Evolutionary conservation across 2,888 invertebrate genomes (phyloP).

Genomic region (Choristoneura rosaceana): DNA sequence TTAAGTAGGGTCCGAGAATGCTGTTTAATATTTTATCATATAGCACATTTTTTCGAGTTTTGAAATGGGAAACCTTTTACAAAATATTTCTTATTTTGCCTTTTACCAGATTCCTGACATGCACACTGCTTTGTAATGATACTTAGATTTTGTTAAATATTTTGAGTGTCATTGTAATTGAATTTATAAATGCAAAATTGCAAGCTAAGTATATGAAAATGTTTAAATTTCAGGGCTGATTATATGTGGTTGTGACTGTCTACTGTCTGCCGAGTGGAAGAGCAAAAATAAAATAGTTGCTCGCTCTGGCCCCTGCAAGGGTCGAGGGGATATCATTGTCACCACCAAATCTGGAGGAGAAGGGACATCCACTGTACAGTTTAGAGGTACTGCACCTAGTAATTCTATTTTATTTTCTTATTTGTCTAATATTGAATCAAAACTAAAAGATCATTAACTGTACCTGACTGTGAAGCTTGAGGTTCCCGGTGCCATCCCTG

Average conservation of each 20-base stretch:
- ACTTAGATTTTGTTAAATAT: too few relatives aligned
- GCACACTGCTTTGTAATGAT: too few relatives aligned
- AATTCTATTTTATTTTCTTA: too few relatives aligned
- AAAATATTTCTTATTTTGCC: background rate
- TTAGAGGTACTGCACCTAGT: conserved; percentile 86
- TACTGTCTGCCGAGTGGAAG: conserved; percentile 98
- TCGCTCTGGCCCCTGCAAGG: conserved; percentile 96
- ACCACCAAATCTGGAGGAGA: conserved; percentile 94
- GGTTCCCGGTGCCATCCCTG: too few relatives aligned
- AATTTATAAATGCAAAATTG: background rate
- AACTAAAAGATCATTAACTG: too few relatives aligned
- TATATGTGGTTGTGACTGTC: conserved; percentile 98
- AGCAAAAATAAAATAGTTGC: conserved; percentile 98
- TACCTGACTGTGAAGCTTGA: too few relatives aligned
- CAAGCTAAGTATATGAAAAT: background rate
- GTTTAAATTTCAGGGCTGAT: conserved; percentile 89
- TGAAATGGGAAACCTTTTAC: too few relatives aligned
- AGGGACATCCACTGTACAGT: conserved; percentile 95
- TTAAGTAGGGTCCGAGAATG: too few relatives aligned
- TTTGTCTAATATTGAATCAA: too few relatives aligned
- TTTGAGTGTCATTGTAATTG: too few relatives aligned
- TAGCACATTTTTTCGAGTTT: too few relatives aligned
- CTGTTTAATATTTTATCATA: too few relatives aligned
- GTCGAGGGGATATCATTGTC: conserved; percentile 96
- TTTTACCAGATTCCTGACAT: background rate